A percentile compares a stretch with the other conserved stretches of the same genome.
These are phyloP conservation scores for Anthophora plumipes DNA, from an alignment of 2,888 invertebrate species.

Conservation along the genomic window DNA sequence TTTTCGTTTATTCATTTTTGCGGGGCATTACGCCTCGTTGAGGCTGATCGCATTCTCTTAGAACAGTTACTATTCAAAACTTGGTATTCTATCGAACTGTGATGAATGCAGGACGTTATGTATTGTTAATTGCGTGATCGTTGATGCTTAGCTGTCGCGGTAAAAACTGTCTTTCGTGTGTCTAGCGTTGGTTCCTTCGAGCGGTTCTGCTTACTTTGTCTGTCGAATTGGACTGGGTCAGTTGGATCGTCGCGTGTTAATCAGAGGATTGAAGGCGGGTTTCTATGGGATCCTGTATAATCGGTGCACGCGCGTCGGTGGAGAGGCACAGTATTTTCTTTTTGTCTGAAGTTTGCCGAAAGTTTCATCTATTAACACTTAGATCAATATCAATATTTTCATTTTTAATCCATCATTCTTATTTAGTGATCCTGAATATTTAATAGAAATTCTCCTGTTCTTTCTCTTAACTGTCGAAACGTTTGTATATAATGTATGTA, in stretches of 20 bases:
- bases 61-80: constrained; percentile 49
- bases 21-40: constrained; percentile 69
- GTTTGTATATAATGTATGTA: constrained; percentile 10
- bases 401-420: neutral
- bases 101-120: constrained; percentile 28
- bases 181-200: constrained; percentile 37
- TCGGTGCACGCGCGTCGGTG: constrained; percentile 12
- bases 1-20: neutral
- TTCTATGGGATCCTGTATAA: constrained; percentile 25
- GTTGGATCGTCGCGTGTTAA: constrained; percentile 66
- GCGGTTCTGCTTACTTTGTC: constrained; percentile 27
- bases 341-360: constrained; percentile 61
- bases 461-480: constrained; percentile 15
- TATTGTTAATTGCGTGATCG: constrained; percentile 27
- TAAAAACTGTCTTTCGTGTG: constrained; percentile 37
- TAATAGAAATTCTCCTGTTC: constrained; percentile 7
- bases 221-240: constrained; percentile 61
- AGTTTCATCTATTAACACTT: constrained; percentile 58
- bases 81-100: constrained; percentile 15
- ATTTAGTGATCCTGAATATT: constrained; percentile 15
- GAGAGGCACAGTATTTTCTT: constrained; percentile 16
- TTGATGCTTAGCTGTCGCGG: constrained; percentile 28
- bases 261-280: constrained; percentile 46
- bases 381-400: neutral
- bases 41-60: constrained; percentile 67